Evolutionary conservation across 2,888 invertebrate genomes (phyloP).

Genomic region (Drosophila demipolita): DNA sequence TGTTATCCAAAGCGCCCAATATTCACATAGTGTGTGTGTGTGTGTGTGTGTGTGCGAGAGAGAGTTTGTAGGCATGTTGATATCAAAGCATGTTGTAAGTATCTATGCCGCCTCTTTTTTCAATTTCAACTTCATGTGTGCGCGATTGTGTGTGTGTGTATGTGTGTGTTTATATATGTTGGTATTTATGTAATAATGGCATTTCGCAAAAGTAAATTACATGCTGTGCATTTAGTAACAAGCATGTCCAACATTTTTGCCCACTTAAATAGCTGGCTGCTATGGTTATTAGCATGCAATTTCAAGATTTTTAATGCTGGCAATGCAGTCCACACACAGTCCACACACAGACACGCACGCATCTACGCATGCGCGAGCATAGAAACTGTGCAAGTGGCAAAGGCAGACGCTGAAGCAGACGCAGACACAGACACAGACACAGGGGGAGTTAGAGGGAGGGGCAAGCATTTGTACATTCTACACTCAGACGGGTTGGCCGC

Average conservation of each 20-base stretch:
- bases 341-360: slow-evolving; percentile 12
- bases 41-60: background rate
- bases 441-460: slow-evolving; percentile 8
- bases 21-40: slow-evolving; percentile 9
- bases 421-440: slow-evolving; percentile 1
- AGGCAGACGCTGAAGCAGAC: background rate
- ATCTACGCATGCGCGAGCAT: slow-evolving; percentile 13
- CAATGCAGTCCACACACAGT: slow-evolving; percentile 59
- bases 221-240: slow-evolving; percentile 75
- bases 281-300: slow-evolving; percentile 75
- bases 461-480: slow-evolving; percentile 3
- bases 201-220: slow-evolving; percentile 70
- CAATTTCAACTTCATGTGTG: slow-evolving; percentile 11
- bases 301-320: slow-evolving; percentile 73
- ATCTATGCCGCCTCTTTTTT: slow-evolving; percentile 22
- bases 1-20: slow-evolving; percentile 33
- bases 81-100: slow-evolving; percentile 14
- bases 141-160: background rate
- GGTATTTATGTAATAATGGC: slow-evolving; percentile 55
- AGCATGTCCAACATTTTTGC: slow-evolving; percentile 77
- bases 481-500: slow-evolving; percentile 46
- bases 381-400: slow-evolving; percentile 12
- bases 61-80: background rate
- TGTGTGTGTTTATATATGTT: background rate
- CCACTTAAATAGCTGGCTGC: slow-evolving; percentile 67